These are phyloP conservation scores for Sebastes nivosus DNA, from an alignment of 2,797 vertebrate species.

Conservation along the genomic window DNA sequence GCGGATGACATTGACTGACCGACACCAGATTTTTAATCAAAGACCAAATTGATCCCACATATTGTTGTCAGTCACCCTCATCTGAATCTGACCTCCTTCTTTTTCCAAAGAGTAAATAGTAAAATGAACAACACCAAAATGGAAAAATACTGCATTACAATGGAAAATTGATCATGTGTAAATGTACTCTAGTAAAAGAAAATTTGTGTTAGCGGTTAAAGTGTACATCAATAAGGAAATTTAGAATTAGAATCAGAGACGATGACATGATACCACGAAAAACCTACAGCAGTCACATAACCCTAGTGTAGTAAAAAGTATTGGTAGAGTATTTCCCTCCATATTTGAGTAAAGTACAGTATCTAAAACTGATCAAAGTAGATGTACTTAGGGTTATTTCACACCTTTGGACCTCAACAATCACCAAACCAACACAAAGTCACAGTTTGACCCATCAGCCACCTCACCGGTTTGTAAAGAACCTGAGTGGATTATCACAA, in stretches of 20 bases:
- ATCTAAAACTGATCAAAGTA: not conserved
- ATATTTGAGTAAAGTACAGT: not conserved
- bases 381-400: not conserved
- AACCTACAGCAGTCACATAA: not conserved
- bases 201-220: not conserved
- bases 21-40: not conserved
- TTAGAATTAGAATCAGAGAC: not conserved
- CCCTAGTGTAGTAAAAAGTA: not conserved
- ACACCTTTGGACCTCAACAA: not conserved
- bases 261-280: fast-evolving
- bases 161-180: fast-evolving
- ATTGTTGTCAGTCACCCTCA: not conserved
- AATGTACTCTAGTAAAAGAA: not conserved
- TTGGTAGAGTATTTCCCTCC: not conserved
- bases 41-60: not conserved
- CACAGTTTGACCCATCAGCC: not conserved
- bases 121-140: not conserved
- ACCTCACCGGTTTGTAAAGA: too few species aligned
- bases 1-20: not conserved
- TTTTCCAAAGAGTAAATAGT: not conserved
- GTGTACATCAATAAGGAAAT: not conserved
- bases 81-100: not conserved
- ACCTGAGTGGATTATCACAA: not conserved
- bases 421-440: not conserved
- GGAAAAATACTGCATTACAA: not conserved